phyloP scores from a whole-genome alignment of 2,113 vertebrate genomes.

The Poeciliopsis prolifica region DNA sequence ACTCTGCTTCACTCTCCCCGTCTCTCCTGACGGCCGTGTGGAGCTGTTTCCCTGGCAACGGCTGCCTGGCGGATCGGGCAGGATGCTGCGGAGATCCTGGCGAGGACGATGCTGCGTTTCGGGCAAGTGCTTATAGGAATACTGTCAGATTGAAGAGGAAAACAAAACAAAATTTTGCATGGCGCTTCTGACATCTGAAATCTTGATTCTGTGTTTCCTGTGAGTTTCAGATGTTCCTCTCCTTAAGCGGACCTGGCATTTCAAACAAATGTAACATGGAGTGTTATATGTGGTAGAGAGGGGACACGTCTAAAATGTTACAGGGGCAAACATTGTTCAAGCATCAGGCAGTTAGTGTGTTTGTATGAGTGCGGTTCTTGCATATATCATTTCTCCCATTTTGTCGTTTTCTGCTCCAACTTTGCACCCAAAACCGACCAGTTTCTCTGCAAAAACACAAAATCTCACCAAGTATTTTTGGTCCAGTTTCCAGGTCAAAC shows the following conservation, averaged over 20 bases:
- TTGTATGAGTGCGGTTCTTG: background rate
- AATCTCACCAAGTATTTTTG: too few relatives aligned
- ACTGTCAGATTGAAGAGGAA: background rate
- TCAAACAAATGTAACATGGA: too few relatives aligned
- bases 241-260: background rate
- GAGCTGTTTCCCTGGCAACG: conserved; percentile 78
- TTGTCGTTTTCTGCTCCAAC: background rate
- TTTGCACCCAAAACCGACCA: too few relatives aligned
- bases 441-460: too few relatives aligned
- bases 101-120: conserved; percentile 43
- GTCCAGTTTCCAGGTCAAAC: too few relatives aligned
- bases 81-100: conserved; percentile 71
- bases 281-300: too few relatives aligned
- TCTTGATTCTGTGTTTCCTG: background rate
- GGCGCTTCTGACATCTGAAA: background rate
- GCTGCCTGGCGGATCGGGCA: conserved; percentile 67
- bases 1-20: conserved; percentile 35
- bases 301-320: too few relatives aligned
- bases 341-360: background rate
- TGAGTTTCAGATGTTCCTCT: background rate
- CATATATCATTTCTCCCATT: background rate
- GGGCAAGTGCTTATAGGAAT: conserved; percentile 35
- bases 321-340: background rate
- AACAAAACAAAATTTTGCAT: too few relatives aligned
- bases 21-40: conserved; percentile 57